Percentiles rank a stretch among this genome's conserved stretches.
phyloP scores from a whole-genome alignment of 2,797 vertebrate genomes.

The Halcyon leucocephala region DNA sequence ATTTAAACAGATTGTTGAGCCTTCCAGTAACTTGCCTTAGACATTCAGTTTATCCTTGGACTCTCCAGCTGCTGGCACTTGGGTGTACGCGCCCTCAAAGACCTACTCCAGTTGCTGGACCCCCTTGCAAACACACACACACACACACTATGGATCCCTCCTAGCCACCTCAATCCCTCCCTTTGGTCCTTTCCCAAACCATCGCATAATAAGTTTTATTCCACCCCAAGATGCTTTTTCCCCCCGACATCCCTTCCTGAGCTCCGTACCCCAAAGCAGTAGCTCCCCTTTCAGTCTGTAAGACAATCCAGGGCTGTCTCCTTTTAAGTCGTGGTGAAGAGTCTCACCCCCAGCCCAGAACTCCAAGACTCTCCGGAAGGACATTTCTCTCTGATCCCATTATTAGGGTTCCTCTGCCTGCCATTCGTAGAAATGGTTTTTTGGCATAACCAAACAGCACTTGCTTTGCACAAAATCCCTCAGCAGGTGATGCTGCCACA shows the following conservation, averaged over 20 bases:
- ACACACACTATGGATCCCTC: neutral
- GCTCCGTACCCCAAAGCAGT: neutral
- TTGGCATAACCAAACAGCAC: neutral
- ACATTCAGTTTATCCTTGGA: too few species aligned
- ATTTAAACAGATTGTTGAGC: neutral
- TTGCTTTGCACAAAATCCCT: neutral
- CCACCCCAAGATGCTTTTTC: neutral
- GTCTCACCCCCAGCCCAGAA: accelerated
- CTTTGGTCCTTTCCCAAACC: neutral
- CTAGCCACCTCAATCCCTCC: neutral
- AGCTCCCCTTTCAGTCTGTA: neutral
- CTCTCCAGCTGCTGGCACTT: too few species aligned
- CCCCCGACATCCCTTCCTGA: neutral
- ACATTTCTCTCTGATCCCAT: neutral
- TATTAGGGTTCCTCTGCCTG: neutral
- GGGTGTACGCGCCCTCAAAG: neutral
- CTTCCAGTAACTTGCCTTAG: neutral
- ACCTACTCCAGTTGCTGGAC: accelerated
- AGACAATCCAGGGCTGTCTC: neutral
- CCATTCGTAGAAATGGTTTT: neutral
- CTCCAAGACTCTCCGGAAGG: neutral
- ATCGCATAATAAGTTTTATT: neutral
- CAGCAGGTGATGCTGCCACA: neutral
- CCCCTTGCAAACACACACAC: neutral
- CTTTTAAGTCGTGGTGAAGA: neutral